phyloP scores from a whole-genome alignment of 1,140 invertebrate genomes.

The Lordiphosa clarofinis region DNA sequence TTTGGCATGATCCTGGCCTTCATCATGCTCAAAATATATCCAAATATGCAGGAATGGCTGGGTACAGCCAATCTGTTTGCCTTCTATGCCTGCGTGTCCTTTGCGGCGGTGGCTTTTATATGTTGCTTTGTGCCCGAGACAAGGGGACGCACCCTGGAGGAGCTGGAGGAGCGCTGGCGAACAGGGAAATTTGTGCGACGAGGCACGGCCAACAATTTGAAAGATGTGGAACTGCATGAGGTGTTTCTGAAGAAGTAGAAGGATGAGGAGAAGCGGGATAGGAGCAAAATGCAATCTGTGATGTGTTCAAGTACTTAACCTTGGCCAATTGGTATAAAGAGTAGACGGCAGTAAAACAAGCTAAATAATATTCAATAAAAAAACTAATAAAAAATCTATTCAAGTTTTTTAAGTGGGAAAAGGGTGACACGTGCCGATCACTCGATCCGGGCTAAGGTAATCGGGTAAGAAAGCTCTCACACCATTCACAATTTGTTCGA shows the following conservation, averaged over 20 bases:
- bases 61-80: slow-evolving; percentile 86
- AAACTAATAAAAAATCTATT: slow-evolving; percentile 24
- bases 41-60: slow-evolving; percentile 81
- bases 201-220: slow-evolving; percentile 39
- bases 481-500: neutral
- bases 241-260: slow-evolving; percentile 56
- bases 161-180: slow-evolving; percentile 85
- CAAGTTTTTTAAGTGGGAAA: slow-evolving; percentile 18
- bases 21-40: slow-evolving; percentile 87
- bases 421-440: slow-evolving; percentile 11
- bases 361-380: slow-evolving; percentile 25
- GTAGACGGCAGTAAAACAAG: slow-evolving; percentile 32
- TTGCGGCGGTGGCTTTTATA: slow-evolving; percentile 86
- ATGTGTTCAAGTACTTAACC: slow-evolving; percentile 70
- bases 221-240: slow-evolving; percentile 60
- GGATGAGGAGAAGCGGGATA: neutral
- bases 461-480: too few relatives aligned
- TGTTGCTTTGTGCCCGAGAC: slow-evolving; percentile 89
- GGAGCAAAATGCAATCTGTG: slow-evolving; percentile 55
- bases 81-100: slow-evolving; percentile 85
- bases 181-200: slow-evolving; percentile 51
- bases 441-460: too few relatives aligned
- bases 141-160: slow-evolving; percentile 86
- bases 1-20: slow-evolving; percentile 87
- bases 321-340: slow-evolving; percentile 40